A percentile compares a stretch with the other conserved stretches of the same genome.
Evolutionary conservation across 1,140 invertebrate species (phyloP).

Genomic region (Heliconius melpomene): DNA sequence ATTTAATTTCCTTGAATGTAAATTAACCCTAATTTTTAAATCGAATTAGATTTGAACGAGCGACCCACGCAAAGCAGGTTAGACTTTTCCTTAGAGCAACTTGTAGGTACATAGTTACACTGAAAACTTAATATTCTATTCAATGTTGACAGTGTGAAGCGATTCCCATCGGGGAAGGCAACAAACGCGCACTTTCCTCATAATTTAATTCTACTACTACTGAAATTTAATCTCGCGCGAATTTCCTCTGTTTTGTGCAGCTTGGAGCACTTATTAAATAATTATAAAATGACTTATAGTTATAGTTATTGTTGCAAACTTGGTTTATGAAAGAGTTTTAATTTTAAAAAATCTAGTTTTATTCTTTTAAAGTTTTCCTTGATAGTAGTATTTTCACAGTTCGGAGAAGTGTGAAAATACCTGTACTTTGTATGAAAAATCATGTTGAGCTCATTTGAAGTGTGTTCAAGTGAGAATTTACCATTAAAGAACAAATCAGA

Average conservation of each 20-base stretch:
- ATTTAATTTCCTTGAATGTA: too few relatives aligned
- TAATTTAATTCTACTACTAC: constrained; percentile 61
- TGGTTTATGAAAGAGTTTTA: neutral
- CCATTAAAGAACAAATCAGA: too few relatives aligned
- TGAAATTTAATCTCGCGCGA: constrained; percentile 53
- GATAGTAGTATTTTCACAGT: too few relatives aligned
- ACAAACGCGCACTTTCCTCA: constrained; percentile 45
- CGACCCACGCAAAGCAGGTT: neutral
- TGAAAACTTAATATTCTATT: constrained; percentile 8
- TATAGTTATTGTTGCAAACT: neutral
- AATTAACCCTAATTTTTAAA: neutral
- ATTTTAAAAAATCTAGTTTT: too few relatives aligned
- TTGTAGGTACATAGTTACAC: neutral
- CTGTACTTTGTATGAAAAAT: too few relatives aligned
- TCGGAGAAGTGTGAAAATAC: too few relatives aligned
- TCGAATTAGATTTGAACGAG: neutral
- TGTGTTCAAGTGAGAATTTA: too few relatives aligned
- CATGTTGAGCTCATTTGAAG: too few relatives aligned
- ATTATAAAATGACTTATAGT: constrained; percentile 6
- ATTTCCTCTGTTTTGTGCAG: constrained; percentile 46
- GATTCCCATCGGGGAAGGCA: constrained; percentile 35
- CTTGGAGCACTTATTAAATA: constrained; percentile 19
- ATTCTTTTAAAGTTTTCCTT: too few relatives aligned
- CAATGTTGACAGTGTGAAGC: constrained; percentile 24
- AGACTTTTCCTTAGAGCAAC: neutral